phyloP scores from a whole-genome alignment of 2,113 vertebrate genomes.

The Charadrius vociferus region DNA sequence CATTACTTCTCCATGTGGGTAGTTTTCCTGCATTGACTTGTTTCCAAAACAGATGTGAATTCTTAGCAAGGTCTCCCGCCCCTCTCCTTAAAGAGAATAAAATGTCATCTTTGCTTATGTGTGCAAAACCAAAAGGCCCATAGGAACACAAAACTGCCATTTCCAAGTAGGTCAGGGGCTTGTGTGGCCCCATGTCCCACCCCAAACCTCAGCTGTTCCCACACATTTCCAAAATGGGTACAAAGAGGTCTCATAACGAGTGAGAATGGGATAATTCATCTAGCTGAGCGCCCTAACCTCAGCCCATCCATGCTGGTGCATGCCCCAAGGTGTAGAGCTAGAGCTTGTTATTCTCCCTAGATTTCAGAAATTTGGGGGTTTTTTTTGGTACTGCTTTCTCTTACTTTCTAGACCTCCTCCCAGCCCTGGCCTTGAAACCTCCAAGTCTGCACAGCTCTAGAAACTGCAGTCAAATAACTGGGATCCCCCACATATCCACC shows the following conservation, averaged over 20 bases:
- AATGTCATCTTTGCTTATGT: conserved; percentile 37
- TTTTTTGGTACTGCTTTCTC: background rate
- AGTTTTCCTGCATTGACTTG: conserved; percentile 44
- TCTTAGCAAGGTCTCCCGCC: background rate
- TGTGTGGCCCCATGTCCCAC: background rate
- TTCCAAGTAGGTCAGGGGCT: conserved; percentile 11
- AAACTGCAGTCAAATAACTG: background rate
- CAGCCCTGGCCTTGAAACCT: background rate
- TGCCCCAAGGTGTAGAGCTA: background rate
- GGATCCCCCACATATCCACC: background rate
- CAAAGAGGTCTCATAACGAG: conserved; percentile 24
- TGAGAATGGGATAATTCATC: conserved; percentile 23
- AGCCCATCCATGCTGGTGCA: background rate
- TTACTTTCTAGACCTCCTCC: background rate
- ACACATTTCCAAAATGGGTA: conserved; percentile 18
- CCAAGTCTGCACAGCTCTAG: background rate
- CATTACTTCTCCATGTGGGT: conserved; percentile 58
- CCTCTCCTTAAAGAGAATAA: conserved; percentile 21
- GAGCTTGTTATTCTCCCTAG: background rate
- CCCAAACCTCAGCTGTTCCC: conserved; percentile 13
- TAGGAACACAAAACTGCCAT: background rate
- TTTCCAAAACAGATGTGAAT: conserved; percentile 68
- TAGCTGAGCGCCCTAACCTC: background rate
- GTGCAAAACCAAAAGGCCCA: background rate
- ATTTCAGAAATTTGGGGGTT: background rate